Evolutionary conservation across 1,140 invertebrate genomes (phyloP).

Genomic region (Drosophila arizonae): DNA sequence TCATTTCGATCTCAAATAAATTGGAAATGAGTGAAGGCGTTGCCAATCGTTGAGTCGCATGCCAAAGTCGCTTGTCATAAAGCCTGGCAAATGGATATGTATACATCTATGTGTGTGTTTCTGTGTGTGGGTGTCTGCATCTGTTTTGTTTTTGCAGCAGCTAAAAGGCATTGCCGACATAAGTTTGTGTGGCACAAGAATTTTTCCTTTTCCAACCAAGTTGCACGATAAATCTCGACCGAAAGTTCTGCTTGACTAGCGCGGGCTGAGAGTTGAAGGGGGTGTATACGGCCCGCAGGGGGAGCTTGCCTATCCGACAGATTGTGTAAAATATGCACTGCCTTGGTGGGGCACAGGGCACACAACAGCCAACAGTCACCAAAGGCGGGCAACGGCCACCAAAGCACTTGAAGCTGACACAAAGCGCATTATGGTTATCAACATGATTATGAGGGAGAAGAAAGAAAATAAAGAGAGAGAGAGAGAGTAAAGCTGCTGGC

Average conservation of each 20-base stretch:
- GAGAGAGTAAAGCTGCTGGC: background rate
- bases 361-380: conserved; percentile 25
- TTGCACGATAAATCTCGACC: conserved; percentile 72
- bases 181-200: conserved; percentile 52
- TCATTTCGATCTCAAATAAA: conserved; percentile 29
- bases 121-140: conserved; percentile 5
- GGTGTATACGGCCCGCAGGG: background rate
- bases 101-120: background rate
- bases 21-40: conserved; percentile 26
- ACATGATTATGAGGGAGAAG: conserved; percentile 50
- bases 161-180: conserved; percentile 68
- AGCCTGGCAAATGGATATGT: conserved; percentile 16
- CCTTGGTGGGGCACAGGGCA: conserved; percentile 20
- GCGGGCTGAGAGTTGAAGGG: background rate
- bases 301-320: conserved; percentile 25
- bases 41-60: conserved; percentile 14
- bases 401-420: conserved; percentile 66
- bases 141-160: conserved; percentile 23
- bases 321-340: conserved; percentile 78
- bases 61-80: conserved; percentile 41
- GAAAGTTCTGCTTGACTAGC: conserved; percentile 56
- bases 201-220: conserved; percentile 53
- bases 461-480: background rate
- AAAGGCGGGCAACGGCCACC: conserved; percentile 31
- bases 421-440: conserved; percentile 77